Conservation (phyloP, 2,113 vertebrate species). For the Sinocyclocheilus maitianheensis region DNA sequence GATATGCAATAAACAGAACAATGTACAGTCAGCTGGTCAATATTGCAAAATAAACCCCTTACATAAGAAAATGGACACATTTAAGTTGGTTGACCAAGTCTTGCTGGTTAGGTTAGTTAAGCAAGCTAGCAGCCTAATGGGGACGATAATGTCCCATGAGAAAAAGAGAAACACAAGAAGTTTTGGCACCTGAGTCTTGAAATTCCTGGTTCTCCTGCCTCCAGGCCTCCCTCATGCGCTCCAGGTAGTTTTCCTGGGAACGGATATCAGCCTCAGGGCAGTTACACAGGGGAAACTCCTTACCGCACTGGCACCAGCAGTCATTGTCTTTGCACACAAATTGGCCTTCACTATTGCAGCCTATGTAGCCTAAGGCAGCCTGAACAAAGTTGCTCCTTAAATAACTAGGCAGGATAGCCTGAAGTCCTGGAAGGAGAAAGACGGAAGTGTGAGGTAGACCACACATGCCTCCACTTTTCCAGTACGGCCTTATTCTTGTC, state of each 20-base stretch:
- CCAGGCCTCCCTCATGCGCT: conserved; percentile 82
- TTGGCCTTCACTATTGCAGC: conserved; percentile 89
- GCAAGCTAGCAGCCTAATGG: neutral
- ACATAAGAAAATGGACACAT: neutral
- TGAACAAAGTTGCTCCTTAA: conserved; percentile 85
- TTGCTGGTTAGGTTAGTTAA: neutral
- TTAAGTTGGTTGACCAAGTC: neutral
- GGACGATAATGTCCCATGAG: neutral
- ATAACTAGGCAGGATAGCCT: conserved; percentile 88
- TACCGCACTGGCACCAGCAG: conserved; percentile 90
- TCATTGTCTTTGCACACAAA: conserved; percentile 86
- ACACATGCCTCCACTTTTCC: conserved; percentile 18
- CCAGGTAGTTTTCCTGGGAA: conserved; percentile 84
- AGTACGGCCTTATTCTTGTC: neutral
- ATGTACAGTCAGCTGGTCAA: neutral
- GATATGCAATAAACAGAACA: neutral
- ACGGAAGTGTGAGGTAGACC: neutral
- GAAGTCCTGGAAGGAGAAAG: conserved; percentile 81
- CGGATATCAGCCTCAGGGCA: conserved; percentile 87
- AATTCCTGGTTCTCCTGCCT: conserved; percentile 84
- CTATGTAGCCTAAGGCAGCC: conserved; percentile 91
- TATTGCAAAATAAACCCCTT: neutral
- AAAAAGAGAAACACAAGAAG: conserved; percentile 17
- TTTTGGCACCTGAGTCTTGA: conserved; percentile 85
- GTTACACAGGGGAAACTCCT: conserved; percentile 86